Base-by-base conservation (phyloP, 2,797 vertebrate genomes). In the Rhynchotus rufescens region DNA sequence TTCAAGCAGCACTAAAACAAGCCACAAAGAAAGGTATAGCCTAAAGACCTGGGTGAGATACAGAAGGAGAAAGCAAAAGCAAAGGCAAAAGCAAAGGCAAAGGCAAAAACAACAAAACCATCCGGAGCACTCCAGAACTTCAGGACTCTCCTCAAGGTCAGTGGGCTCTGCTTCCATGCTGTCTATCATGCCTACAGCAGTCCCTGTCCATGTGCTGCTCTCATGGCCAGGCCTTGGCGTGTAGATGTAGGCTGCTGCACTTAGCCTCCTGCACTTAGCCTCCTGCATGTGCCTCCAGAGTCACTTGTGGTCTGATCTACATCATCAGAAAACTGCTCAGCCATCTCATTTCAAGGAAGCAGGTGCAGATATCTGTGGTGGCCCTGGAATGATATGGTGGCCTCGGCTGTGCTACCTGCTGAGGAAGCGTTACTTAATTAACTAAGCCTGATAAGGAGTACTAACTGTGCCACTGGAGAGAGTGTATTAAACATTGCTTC, bases 381-480 rank as follows among this genome's bases (percentile, higher is more conserved):
- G 25, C 66, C 32, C 32, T 20, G 66, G 16, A 47, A 12, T 14
- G n/a, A 51, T 45, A 51, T 34, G 12, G 32, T 68, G 44, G 32
- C n/a, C 45, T 25, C 16, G 32, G 34, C 45, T 25, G 23, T 19
- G 23, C 12, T 45, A 9, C 23, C 12, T 17, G 12, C 45, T 16
- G 15, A 15, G 64, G 45, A 47, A 26, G 66, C 21, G 25, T 32
- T 26, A 49, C 32, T 67, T 26, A 26, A 26, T 26, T 49, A 68
- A 47, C 16, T 9, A 26, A 68, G 66, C 52, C 36, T n/a, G 32
- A 22, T 23, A 21, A 36, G 64, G 59, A 85, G 59, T 5, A 4
- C 34, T 0, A 5, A 21, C 0, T 4, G 34, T n/a, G 51, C 62
- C 67, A 6, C 1, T 0, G 2, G 45, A 20, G 26, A 64, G 26